These are phyloP conservation scores for Microcebus ravelobensis DNA, from an alignment of 2,113 vertebrate genomes.

Conservation along the genomic window DNA sequence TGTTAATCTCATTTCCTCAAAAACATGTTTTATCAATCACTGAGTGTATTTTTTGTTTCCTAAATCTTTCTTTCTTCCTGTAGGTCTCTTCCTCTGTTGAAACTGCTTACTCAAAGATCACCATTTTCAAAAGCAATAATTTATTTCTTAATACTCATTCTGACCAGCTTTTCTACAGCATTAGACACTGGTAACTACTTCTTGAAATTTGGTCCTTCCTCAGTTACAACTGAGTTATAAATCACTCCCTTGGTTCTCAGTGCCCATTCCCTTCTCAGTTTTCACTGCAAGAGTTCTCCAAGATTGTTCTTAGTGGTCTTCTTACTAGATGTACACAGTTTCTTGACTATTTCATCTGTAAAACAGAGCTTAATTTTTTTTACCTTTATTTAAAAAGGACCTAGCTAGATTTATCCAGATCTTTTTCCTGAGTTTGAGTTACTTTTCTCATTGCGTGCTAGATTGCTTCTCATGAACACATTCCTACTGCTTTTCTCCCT, in stretches of 20 bases:
- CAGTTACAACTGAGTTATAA: not conserved
- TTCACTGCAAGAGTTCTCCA: constrained; percentile 5
- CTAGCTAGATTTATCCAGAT: not conserved
- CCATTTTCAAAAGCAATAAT: not conserved
- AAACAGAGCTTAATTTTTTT: not conserved
- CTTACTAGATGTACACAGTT: not conserved
- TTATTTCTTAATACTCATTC: not conserved
- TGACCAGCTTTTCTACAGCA: not conserved
- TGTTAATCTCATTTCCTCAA: not conserved
- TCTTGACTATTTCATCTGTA: not conserved
- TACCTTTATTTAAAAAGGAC: not conserved
- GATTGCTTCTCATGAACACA: not conserved
- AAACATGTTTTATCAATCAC: not conserved
- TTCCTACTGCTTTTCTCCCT: not conserved
- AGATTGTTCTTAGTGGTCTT: not conserved
- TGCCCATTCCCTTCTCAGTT: not conserved
- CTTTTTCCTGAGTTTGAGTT: not conserved
- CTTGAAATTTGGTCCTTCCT: not conserved
- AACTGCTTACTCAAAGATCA: not conserved
- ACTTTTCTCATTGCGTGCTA: not conserved
- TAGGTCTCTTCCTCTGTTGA: not conserved
- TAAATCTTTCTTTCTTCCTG: not conserved
- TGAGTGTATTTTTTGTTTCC: not conserved
- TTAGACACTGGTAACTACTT: not conserved
- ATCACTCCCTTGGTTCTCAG: not conserved